Evolutionary conservation across 1,140 invertebrate genomes (phyloP), one percentile per base, ranked within the genome.

Genomic region (Caenorhabditis brenneri): DNA sequence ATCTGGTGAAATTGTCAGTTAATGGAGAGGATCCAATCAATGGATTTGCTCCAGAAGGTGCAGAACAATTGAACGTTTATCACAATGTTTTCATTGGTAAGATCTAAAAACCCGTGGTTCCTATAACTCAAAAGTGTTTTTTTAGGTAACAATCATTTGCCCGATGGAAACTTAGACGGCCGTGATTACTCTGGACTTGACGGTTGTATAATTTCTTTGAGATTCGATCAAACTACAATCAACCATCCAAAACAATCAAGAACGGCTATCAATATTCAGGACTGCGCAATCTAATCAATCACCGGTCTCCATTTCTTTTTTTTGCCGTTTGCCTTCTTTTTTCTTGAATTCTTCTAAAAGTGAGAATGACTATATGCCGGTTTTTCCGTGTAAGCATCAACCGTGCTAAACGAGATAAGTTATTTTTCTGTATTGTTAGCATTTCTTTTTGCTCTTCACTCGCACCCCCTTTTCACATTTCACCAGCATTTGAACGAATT

Each of bases 21-120:
- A 60, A 82, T 51, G 81, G 58, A 29, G 55, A 82, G 24, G 39
- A 48, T 16, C 81, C 81, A 39, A 82, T 82, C 36, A 31, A 58
- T 16, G 42, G 33, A 24, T 46, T 82, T 22, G 22, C 81, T 27
- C 55, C 81, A 31, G 81, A 60, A 19, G 39, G 55, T 55, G 55
- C 81, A 6, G 81, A 82, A 36, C 81, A 82, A 39, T 27, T 82
- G 55, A 82, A 82, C 46, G 81, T 82, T 5, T 82, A 82, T 27
- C 24, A 24, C 5, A 65, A 58, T 42, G n/a, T 82, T 27, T 82
- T 69, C 29, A 33, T 82, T 27, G 81, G 81, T 69, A 29, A 46
- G 42, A 49, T 46, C 7, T n/a, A n/a, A 7, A 42, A 27, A 36
- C 27, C 10, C 22, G 22, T 10, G 22, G 24, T 27, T 12, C 27